Conservation (phyloP, 1,140 invertebrate species). For the Drosophila melanogaster region Release_6_plus_ISO1_MT NT_033777.3:29085001-29085500, state of each 20-base stretch:
- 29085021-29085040: constrained; percentile 8
- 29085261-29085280: neutral
- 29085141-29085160: constrained; percentile 66
- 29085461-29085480: constrained; percentile 68
- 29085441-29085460: constrained; percentile 80
- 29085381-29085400: constrained; percentile 43
- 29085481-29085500: constrained; percentile 59
- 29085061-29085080: constrained; percentile 2
- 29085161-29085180: constrained; percentile 79
- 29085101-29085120: constrained; percentile 62
- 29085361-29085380: constrained; percentile 11
- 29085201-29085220: constrained; percentile 34
- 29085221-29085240: constrained; percentile 12
- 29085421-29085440: constrained; percentile 78
- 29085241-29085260: constrained; percentile 25
- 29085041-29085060: neutral
- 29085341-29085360: constrained; percentile 43
- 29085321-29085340: constrained; percentile 16
- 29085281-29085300: neutral
- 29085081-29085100: constrained; percentile 10
- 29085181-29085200: constrained; percentile 57
- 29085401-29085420: constrained; percentile 54
- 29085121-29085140: constrained; percentile 68
- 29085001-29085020: constrained; percentile 19
- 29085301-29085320: neutral